Evolutionary conservation across 2,888 invertebrate species (phyloP), one percentile per base, ranked within the genome.

Genomic region (Microdon myrmicae): DNA sequence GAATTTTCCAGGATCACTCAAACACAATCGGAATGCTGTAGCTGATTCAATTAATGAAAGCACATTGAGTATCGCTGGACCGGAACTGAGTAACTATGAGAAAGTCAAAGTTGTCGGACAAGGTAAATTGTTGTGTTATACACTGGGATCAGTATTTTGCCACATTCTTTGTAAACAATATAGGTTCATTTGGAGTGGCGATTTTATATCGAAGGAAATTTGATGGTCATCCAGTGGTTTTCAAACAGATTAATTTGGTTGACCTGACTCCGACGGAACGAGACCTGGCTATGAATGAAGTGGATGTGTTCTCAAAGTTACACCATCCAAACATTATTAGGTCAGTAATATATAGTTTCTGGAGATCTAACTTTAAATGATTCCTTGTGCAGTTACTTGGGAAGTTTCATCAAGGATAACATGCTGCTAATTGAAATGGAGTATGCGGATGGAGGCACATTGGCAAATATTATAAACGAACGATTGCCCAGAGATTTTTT

Each of bases 341-440:
- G 82, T 82, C 70, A 32, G 37, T 4, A 3, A 6, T 16, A 4
- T 6, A 22, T 7, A 10, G 8, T 4, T 20, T 2, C 3, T n/a
- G 7, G n/a, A 13, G 2, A 35, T 3, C 12, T 12, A 22, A 4
- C 2, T 2, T 6, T n/a, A 7, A 14, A 22, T 19, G 8, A 10
- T 8, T 14, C 9, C 4, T 16, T 37, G 25, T 48, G 22, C 37
- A 84, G 86, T 70, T 90, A 90, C 73, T 83, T 86, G 70, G 88
- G 90, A 67, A 89, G 87, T 72, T 89, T 89, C 73, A 87, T 89
- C 71, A 84, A 85, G 70, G 87, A 89, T 68, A 87, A 87, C 6
- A 82, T 85, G 2, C 76, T 90, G 14, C 83, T 88, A 74, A 90
- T 90, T 61, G 88, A 90, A 77, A 90, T 90, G 89, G 90, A 90